Conservation (phyloP, 2,888 invertebrate species). For the Epirrhoe tristata region DNA sequence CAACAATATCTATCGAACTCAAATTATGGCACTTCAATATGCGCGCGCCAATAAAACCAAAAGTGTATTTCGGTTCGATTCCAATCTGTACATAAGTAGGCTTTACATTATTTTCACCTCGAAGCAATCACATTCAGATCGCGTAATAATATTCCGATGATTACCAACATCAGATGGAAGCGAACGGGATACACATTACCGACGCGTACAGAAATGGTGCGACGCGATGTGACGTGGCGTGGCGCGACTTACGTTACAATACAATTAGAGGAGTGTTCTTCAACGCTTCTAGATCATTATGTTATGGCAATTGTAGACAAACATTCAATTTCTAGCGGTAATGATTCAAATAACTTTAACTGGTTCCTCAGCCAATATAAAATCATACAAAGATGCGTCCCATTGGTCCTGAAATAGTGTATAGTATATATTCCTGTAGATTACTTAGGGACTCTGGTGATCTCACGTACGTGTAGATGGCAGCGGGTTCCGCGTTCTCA, state of each 20-base stretch:
- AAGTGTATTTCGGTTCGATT: slow-evolving; percentile 31
- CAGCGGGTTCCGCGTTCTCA: slow-evolving; percentile 9
- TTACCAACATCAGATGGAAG: slow-evolving; percentile 34
- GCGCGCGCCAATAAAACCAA: slow-evolving; percentile 25
- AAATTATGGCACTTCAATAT: slow-evolving; percentile 20
- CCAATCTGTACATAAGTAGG: slow-evolving; percentile 31
- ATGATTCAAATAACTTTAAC: neutral
- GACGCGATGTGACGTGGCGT: neutral
- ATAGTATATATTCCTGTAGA: neutral
- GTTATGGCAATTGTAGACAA: neutral
- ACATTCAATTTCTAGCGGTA: neutral
- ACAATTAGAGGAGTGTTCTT: neutral
- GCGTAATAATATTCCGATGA: slow-evolving; percentile 38
- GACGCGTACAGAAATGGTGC: slow-evolving; percentile 2
- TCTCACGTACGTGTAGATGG: neutral
- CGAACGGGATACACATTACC: slow-evolving; percentile 40
- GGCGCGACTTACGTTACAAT: neutral
- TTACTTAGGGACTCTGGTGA: neutral
- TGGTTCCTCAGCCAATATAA: neutral
- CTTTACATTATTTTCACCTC: slow-evolving; percentile 35
- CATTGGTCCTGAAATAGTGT: neutral
- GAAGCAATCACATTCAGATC: slow-evolving; percentile 42
- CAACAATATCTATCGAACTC: slow-evolving; percentile 6
- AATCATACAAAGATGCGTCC: neutral
- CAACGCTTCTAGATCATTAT: neutral